phyloP scores from a whole-genome alignment of 2,113 vertebrate genomes.

The Myanophis thanlyinensis region DNA sequence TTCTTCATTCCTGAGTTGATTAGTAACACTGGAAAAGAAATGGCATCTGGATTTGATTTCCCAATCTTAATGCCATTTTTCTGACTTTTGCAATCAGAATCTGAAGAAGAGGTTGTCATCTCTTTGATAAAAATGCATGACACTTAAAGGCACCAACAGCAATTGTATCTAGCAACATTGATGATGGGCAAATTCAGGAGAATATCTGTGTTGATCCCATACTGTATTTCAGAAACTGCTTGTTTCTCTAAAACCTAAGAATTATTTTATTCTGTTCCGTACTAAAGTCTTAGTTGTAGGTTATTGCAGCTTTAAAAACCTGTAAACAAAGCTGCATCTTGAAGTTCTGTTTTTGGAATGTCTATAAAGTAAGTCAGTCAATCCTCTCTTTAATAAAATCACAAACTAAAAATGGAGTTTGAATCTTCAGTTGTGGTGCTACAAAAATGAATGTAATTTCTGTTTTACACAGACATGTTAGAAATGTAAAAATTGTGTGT shows the following conservation, averaged over 20 bases:
- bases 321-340: constrained; percentile 25
- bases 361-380: not conserved
- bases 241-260: not conserved
- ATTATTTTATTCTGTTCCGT: not conserved
- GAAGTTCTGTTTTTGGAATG: not conserved
- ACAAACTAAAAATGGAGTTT: not conserved
- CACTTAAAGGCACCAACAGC: not conserved
- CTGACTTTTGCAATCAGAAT: not conserved
- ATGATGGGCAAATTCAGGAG: not conserved
- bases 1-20: not conserved
- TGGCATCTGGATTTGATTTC: not conserved
- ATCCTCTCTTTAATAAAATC: not conserved
- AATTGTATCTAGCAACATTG: not conserved
- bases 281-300: not conserved
- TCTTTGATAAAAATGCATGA: not conserved
- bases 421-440: not conserved
- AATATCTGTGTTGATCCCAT: not conserved
- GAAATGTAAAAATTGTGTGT: not conserved
- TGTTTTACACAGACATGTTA: constrained; percentile 13
- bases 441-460: not conserved
- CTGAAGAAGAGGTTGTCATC: not conserved
- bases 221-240: not conserved
- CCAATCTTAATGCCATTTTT: not conserved
- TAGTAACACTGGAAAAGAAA: not conserved
- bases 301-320: not conserved